phyloP scores from a whole-genome alignment of 2,797 vertebrate species.

The Neoniphon sammara region DNA sequence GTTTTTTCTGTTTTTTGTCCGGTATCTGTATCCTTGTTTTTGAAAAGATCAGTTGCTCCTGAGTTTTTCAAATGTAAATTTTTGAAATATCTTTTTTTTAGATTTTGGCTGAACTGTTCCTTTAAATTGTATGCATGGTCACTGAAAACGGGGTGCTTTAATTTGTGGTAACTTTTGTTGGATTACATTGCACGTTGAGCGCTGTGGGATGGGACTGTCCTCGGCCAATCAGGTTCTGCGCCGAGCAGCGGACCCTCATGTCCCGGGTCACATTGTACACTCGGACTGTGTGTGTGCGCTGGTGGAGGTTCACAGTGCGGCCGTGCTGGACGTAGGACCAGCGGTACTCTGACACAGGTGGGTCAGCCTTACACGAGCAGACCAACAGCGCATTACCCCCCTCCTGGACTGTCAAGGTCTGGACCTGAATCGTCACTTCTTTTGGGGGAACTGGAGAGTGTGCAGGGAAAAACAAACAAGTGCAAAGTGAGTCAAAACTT shows the following conservation, averaged over 20 bases:
- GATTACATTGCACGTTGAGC: constrained; percentile 83
- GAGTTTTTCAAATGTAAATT: too few relatives aligned
- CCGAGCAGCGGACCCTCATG: constrained; percentile 79
- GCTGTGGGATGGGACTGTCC: constrained; percentile 73
- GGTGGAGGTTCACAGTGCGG: constrained; percentile 53
- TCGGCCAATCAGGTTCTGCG: constrained; percentile 78
- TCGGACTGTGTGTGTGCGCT: constrained; percentile 62
- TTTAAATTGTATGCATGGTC: too few relatives aligned
- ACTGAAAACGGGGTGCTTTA: neutral
- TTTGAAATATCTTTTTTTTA: too few relatives aligned
- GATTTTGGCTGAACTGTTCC: too few relatives aligned
- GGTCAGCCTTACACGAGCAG: constrained; percentile 85
- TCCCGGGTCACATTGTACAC: constrained; percentile 79
- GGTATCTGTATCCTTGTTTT: too few relatives aligned
- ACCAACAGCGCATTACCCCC: constrained; percentile 78
- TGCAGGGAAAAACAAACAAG: neutral
- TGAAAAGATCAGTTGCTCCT: too few relatives aligned
- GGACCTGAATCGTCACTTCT: constrained; percentile 80
- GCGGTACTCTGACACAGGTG: constrained; percentile 76
- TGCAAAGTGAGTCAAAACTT: neutral
- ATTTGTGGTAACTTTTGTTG: neutral
- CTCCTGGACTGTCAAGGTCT: constrained; percentile 73
- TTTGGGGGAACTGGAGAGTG: constrained; percentile 77
- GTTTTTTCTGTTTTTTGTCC: too few relatives aligned
- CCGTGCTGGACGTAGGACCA: constrained; percentile 80